Evolutionary conservation across 2,113 vertebrate species (phyloP).

Genomic region (Coregonus clupeaformis): DNA sequence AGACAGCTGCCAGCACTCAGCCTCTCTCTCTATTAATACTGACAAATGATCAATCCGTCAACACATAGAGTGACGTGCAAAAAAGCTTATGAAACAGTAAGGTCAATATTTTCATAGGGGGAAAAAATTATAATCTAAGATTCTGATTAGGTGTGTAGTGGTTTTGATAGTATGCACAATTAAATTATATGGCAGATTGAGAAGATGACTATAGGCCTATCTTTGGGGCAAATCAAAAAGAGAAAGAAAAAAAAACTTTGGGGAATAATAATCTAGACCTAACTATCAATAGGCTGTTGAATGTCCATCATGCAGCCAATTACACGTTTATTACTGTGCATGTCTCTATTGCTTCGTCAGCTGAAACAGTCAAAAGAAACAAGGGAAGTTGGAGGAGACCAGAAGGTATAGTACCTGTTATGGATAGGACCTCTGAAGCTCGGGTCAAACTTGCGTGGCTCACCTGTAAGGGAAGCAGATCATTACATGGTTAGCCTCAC

Average conservation of each 20-base stretch:
- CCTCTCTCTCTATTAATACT: constrained; percentile 54
- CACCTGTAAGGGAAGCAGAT: constrained; percentile 78
- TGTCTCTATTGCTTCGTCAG: too few relatives aligned
- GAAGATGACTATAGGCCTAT: neutral
- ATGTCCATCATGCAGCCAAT: too few relatives aligned
- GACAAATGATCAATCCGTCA: constrained; percentile 60
- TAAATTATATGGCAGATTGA: too few relatives aligned
- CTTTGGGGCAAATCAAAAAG: neutral
- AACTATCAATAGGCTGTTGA: too few relatives aligned
- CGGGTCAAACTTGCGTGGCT: constrained; percentile 86
- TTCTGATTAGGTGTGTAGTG: too few relatives aligned
- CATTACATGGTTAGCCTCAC: neutral
- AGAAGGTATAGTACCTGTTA: constrained; percentile 77
- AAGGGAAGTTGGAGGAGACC: neutral
- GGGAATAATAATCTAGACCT: too few relatives aligned
- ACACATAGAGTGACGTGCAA: neutral
- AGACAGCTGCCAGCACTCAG: constrained; percentile 37
- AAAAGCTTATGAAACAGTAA: constrained; percentile 36
- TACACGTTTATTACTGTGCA: too few relatives aligned
- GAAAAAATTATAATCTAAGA: too few relatives aligned
- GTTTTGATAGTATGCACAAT: neutral
- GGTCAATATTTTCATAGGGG: neutral
- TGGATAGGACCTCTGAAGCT: constrained; percentile 89
- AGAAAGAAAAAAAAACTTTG: too few relatives aligned
- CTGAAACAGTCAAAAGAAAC: neutral